Evolutionary conservation across 2,888 invertebrate species (phyloP), one percentile per base, ranked within the genome.

Genomic region (Caenorhabditis sp.): DNA sequence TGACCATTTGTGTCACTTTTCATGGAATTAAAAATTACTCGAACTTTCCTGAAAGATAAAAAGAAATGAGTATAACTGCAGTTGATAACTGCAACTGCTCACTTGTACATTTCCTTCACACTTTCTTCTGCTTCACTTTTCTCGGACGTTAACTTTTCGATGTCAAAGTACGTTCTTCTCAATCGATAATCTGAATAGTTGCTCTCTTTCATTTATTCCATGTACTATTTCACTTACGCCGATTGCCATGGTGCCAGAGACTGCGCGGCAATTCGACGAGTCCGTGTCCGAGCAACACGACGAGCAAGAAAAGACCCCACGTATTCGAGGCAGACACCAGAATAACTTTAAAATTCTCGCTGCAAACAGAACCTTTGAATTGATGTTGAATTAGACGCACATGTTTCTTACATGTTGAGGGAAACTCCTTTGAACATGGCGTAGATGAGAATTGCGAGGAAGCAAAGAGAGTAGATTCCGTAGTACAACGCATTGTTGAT

Each of bases 321-420:
- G 99, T 99, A 89, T 99, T 99, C 88, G 96, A 96, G 2, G 99
- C 98, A 15, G 97, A 95, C 3, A 98, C 95, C 24, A 97, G 95
- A 82, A 99, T 96, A 0, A 96, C 94, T 91, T 97, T 98, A 35
- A 99, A 91, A 90, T 96, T 95, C 70, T 92, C 92, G 85, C 88
- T 88, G 68, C 79, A 65, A 59, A 55, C 32, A 55, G 9, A 39
- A 55, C n/a, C n/a, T n/a, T n/a, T n/a, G n/a, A n/a, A n/a, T n/a
- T 32, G 9, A 41, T 48, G 11, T 26, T 41, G 20, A 22, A 13
- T n/a, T 17, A 43, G 11, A 5, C 22, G n/a, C n/a, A n/a, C 2
- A 3, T 9, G 17, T 26, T 15, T 56, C 90, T 90, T 92, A 94
- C 93, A 94, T 94, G 90, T 96, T 95, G 71, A 98, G 91, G 84